Conservation (phyloP, 2,797 vertebrate species). For the Eurystomus glaucurus region DNA sequence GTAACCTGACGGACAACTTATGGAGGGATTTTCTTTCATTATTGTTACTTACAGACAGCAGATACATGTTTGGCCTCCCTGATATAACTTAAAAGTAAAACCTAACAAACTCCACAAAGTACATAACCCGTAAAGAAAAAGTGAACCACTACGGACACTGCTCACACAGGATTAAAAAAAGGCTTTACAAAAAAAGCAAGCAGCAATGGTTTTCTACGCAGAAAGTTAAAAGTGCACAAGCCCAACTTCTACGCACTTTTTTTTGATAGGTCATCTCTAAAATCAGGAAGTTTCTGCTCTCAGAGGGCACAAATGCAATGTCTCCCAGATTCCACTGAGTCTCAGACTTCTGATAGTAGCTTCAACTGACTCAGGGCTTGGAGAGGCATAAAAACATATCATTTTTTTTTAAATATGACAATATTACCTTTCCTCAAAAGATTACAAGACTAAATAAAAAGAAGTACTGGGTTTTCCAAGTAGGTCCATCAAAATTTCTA, state of each 20-base stretch:
- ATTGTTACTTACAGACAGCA: neutral
- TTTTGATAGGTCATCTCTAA: neutral
- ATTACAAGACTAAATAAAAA: neutral
- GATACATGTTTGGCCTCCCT: rapidly evolving
- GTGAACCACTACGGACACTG: neutral
- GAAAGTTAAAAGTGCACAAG: neutral
- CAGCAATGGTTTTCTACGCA: neutral
- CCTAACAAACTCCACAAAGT: neutral
- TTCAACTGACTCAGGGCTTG: neutral
- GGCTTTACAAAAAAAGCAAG: neutral
- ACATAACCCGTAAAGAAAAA: rapidly evolving
- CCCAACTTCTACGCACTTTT: neutral
- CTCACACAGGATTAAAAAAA: neutral
- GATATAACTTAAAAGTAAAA: neutral
- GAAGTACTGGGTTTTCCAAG: neutral
- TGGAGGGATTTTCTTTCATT: neutral
- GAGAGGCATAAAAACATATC: neutral
- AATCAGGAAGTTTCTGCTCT: neutral
- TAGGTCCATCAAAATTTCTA: neutral
- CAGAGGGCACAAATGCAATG: rapidly evolving
- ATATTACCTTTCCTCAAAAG: neutral
- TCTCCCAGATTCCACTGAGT: neutral
- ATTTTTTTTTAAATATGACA: neutral
- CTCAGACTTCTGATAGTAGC: neutral
- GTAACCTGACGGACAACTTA: neutral